Base-by-base conservation (phyloP, 2,797 vertebrate species). In the Rhadinocentrus ornatus region DNA sequence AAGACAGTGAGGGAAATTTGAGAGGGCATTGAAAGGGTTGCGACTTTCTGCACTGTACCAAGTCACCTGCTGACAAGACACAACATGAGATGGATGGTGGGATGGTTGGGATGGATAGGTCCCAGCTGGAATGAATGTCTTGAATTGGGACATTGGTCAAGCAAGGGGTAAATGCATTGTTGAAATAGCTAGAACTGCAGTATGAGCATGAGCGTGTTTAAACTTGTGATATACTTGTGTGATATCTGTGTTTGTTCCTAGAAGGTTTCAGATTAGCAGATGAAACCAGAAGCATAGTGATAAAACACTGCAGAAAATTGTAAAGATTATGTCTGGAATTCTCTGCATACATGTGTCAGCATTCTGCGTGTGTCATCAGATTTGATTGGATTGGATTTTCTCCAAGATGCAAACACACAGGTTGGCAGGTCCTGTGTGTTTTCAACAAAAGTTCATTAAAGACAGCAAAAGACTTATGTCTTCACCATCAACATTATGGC, bases 11-110 rank as follows among this genome's bases (percentile, higher is more conserved):
- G 62, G 63, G 68, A 71, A 86, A 84, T 87, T 60, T 80, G 85
- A 89, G 84, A 84, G 73, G 79, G 69, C 80, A 85, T 78, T 75
- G 90, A 86, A 77, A 74, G 82, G 81, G 82, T 76, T 79, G 83
- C 78, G 86, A 84, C 86, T 82, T 79, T 73, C 74, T 66, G 77
- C 73, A 71, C 56, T 63, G 77, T 76, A 71, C 53, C 68, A 67
- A 71, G 63, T 74, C 77, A 70, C 73, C 61, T 68, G 69, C 58
- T 88, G 86, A 87, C 78, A 86, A n/a, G 81, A 68, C 77, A 78
- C 32, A 63, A 54, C 69, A 75, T 57, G 79, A 81, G 85, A 80
- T 78, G 67, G 75, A 84, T 86, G 66, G 41, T n/a, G 66, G 73
- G 73, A 60, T 60, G 73, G 79, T 64, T 8, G 0, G 68, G 80